These are phyloP conservation scores for Cyanoderma ruficeps DNA, from an alignment of 2,113 vertebrate species.

Conservation along the genomic window DNA sequence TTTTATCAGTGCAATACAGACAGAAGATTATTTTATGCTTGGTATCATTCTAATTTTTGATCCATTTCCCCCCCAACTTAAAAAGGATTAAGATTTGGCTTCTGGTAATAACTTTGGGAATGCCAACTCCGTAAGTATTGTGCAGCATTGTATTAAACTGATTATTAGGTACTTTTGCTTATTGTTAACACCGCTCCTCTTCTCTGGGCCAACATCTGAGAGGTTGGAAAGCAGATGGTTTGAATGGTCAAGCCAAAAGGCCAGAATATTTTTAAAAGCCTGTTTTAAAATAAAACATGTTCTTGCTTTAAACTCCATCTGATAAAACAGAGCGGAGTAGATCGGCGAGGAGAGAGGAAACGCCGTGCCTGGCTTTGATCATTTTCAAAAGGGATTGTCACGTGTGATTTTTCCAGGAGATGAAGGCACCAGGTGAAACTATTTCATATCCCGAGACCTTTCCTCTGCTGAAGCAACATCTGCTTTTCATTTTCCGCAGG, in stretches of 20 bases:
- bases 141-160: neutral
- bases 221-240: neutral
- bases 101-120: constrained; percentile 53
- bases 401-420: constrained; percentile 46
- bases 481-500: constrained; percentile 12
- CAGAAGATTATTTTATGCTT: constrained; percentile 79
- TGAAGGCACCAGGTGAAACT: constrained; percentile 66
- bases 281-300: constrained; percentile 41
- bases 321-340: constrained; percentile 8
- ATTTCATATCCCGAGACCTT: constrained; percentile 45
- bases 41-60: constrained; percentile 76
- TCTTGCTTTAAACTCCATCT: constrained; percentile 36
- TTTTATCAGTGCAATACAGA: constrained; percentile 73
- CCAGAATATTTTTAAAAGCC: neutral
- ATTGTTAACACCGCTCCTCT: neutral
- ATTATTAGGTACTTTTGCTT: neutral
- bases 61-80: constrained; percentile 31
- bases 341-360: constrained; percentile 24
- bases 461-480: constrained; percentile 33
- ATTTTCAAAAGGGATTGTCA: constrained; percentile 54
- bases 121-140: neutral
- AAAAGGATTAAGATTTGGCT: constrained; percentile 67
- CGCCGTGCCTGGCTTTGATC: constrained; percentile 53
- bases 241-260: constrained; percentile 12
- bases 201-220: neutral